Conservation (phyloP, 2,888 invertebrate genomes). For the Stenotaenia linearis region DNA sequence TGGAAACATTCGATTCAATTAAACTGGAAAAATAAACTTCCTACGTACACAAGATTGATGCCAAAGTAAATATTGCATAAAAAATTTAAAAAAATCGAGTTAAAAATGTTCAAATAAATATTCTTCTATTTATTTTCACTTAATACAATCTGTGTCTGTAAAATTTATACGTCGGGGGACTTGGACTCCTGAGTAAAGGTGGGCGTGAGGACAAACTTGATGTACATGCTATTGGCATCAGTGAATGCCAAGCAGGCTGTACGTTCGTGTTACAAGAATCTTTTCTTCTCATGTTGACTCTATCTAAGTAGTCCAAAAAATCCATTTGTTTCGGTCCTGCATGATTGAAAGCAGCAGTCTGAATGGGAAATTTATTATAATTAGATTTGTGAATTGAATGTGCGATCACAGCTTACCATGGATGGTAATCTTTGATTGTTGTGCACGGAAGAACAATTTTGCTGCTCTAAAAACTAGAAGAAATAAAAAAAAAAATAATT, state of each 20-base stretch:
- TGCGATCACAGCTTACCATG: not conserved
- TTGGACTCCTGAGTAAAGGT: not conserved
- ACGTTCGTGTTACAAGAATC: not conserved
- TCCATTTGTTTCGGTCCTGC: not conserved
- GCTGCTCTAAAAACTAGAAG: not conserved
- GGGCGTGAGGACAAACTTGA: not conserved
- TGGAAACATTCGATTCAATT: too few species aligned
- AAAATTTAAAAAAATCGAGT: not conserved
- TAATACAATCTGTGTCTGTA: conserved; percentile 20
- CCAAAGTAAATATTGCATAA: not conserved
- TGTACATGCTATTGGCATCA: not conserved
- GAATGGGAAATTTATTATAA: not conserved
- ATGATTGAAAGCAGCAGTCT: not conserved
- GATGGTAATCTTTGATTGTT: not conserved
- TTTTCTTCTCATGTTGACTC: not conserved
- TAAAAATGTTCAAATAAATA: not conserved
- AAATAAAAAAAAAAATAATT: not conserved
- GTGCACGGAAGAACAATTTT: not conserved
- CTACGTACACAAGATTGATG: too few species aligned
- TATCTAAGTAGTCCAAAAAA: not conserved
- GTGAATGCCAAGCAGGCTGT: not conserved
- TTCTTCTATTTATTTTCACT: not conserved
- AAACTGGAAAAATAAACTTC: too few species aligned
- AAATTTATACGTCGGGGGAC: not conserved
- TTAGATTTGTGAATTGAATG: not conserved